Conservation (phyloP, 2,797 vertebrate genomes). For the Darevskia nairensis region DNA sequence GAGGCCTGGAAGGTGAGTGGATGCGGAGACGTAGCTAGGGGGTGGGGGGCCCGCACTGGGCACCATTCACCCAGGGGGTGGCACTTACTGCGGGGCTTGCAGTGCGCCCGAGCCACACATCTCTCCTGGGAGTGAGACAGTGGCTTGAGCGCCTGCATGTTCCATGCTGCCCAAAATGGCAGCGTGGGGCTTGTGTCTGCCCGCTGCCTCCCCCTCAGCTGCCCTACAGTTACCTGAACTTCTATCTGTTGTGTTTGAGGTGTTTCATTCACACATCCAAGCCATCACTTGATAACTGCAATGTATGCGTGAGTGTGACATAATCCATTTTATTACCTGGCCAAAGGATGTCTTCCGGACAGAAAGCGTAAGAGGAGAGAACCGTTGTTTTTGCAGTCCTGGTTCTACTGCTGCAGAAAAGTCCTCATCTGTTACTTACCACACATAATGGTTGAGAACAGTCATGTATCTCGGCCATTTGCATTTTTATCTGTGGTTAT, state of each 20-base stretch:
- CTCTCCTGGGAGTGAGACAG: too few relatives aligned
- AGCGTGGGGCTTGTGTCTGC: too few relatives aligned
- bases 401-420: not conserved
- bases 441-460: constrained; percentile 25
- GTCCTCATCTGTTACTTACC: constrained; percentile 36
- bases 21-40: too few relatives aligned
- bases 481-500: constrained; percentile 33
- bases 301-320: not conserved
- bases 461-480: constrained; percentile 10
- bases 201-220: too few relatives aligned
- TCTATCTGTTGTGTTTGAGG: not conserved
- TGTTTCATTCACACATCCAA: not conserved
- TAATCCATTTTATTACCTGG: not conserved
- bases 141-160: too few relatives aligned
- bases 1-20: not conserved
- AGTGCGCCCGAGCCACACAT: too few relatives aligned
- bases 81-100: too few relatives aligned
- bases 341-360: not conserved
- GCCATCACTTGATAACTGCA: not conserved
- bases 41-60: too few relatives aligned
- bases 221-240: too few relatives aligned
- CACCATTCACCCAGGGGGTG: too few relatives aligned
- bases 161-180: too few relatives aligned
- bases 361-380: not conserved
- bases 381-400: not conserved